Evolutionary conservation across 1,140 invertebrate genomes (phyloP).

Genomic region (Idris sp.): DNA sequence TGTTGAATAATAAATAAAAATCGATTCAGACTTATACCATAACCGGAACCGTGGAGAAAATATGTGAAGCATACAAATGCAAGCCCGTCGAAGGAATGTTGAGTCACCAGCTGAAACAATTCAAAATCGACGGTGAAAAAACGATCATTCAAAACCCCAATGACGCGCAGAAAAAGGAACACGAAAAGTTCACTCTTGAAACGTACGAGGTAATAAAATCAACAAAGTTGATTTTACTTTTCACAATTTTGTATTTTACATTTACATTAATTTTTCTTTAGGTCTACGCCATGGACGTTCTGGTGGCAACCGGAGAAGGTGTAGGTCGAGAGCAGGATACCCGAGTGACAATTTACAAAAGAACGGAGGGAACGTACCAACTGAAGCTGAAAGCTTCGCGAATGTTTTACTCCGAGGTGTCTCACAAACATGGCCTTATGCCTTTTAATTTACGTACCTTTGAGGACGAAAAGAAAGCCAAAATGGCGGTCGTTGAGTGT

Average conservation of each 20-base stretch:
- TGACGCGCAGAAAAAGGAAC: conserved; percentile 97
- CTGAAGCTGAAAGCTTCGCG: conserved; percentile 98
- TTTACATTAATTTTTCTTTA: conserved; percentile 47
- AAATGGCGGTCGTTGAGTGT: conserved; percentile 98
- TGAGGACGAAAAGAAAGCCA: conserved; percentile 98
- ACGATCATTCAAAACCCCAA: conserved; percentile 99
- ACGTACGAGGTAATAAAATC: conserved; percentile 93
- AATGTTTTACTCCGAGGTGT: conserved; percentile 95
- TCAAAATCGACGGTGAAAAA: conserved; percentile 98
- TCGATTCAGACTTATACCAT: conserved; percentile 93
- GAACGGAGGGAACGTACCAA: conserved; percentile 98
- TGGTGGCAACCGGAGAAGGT: conserved; percentile 96
- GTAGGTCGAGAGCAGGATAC: conserved; percentile 93
- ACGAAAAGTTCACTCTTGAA: conserved; percentile 98
- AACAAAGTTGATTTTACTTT: too few relatives aligned
- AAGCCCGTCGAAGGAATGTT: conserved; percentile 99
- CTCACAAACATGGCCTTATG: conserved; percentile 97
- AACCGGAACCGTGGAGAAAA: conserved; percentile 95
- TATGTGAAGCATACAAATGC: conserved; percentile 94
- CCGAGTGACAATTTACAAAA: conserved; percentile 98
- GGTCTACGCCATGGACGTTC: conserved; percentile 98
- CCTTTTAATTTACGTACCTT: conserved; percentile 93
- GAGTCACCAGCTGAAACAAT: conserved; percentile 97
- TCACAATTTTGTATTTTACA: too few relatives aligned
- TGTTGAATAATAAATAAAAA: too few relatives aligned